Percentiles rank a stretch among this genome's conserved stretches.
Conservation (phyloP, 2,113 vertebrate genomes). For the Andinoacara biseriatus region DNA sequence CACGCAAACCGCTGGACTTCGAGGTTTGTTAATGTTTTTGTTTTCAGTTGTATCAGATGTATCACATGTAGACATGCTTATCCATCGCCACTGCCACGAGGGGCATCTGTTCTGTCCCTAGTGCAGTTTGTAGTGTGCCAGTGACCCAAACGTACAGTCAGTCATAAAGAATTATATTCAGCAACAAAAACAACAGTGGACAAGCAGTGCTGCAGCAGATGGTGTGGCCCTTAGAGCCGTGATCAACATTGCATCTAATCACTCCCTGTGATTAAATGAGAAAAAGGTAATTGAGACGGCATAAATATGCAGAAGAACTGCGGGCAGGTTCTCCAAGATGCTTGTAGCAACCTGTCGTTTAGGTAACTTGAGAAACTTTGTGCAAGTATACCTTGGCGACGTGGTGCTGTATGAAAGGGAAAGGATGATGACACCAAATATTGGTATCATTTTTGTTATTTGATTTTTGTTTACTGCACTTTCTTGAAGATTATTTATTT, state of each 20-base stretch:
- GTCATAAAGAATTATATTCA: background rate
- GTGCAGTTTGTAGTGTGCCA: background rate
- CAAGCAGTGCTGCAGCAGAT: conserved; percentile 2
- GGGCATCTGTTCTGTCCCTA: background rate
- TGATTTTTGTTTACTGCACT: background rate
- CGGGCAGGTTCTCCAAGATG: background rate
- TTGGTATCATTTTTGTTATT: background rate
- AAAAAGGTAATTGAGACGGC: background rate
- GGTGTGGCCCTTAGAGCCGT: background rate
- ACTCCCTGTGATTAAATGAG: background rate
- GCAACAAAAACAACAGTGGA: background rate
- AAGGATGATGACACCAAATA: background rate
- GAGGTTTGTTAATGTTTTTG: conserved; percentile 72
- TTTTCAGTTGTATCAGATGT: background rate
- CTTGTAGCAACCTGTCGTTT: background rate
- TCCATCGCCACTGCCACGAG: background rate
- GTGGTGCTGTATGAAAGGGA: background rate
- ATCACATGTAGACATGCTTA: background rate
- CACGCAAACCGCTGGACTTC: conserved; percentile 87
- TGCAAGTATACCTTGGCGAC: background rate
- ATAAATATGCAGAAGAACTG: background rate
- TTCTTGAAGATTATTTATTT: background rate
- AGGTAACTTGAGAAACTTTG: background rate
- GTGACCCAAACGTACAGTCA: background rate
- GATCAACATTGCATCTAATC: background rate